These are phyloP conservation scores for Anarrhichthys ocellatus DNA, from an alignment of 2,113 vertebrate genomes.

Conservation along the genomic window DNA sequence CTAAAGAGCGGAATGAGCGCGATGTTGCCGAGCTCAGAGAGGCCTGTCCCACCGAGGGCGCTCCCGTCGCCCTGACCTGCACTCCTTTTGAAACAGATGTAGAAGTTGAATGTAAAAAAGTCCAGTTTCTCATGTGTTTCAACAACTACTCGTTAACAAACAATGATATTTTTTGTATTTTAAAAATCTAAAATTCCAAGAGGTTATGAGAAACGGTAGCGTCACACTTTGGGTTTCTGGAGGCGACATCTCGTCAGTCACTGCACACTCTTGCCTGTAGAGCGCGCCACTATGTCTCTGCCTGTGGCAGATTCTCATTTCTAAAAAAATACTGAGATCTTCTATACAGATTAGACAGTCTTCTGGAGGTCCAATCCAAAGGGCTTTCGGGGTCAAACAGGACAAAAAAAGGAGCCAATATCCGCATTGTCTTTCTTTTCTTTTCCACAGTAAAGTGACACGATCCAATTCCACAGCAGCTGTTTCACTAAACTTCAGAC, in stretches of 20 bases:
- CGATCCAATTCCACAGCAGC: conserved; percentile 53
- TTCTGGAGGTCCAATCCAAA: conserved; percentile 38
- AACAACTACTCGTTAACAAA: conserved; percentile 36
- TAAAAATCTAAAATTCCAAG: conserved; percentile 45
- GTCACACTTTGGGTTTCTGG: conserved; percentile 71
- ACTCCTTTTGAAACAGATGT: conserved; percentile 48
- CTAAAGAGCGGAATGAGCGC: too few species aligned
- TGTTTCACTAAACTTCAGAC: conserved; percentile 22
- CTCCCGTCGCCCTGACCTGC: conserved; percentile 25
- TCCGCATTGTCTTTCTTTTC: conserved; percentile 3
- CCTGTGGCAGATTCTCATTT: conserved; percentile 40
- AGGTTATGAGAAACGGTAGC: conserved; percentile 56
- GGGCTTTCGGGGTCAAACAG: not conserved
- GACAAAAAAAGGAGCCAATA: conserved; percentile 22
- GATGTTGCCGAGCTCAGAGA: too few species aligned
- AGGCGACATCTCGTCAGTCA: conserved; percentile 60
- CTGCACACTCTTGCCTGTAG: conserved; percentile 40
- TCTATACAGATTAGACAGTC: conserved; percentile 54
- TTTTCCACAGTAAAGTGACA: conserved; percentile 43
- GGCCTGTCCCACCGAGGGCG: not conserved
- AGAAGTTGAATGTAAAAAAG: conserved; percentile 53
- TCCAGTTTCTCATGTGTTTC: conserved; percentile 32
- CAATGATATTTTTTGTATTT: conserved; percentile 2
- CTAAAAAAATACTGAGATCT: conserved; percentile 19
- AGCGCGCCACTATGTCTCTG: conserved; percentile 26